A percentile compares a stretch with the other conserved stretches of the same genome.
These are phyloP conservation scores for Coccyzus lansbergi DNA, from an alignment of 2,797 vertebrate species.

Conservation along the genomic window DNA sequence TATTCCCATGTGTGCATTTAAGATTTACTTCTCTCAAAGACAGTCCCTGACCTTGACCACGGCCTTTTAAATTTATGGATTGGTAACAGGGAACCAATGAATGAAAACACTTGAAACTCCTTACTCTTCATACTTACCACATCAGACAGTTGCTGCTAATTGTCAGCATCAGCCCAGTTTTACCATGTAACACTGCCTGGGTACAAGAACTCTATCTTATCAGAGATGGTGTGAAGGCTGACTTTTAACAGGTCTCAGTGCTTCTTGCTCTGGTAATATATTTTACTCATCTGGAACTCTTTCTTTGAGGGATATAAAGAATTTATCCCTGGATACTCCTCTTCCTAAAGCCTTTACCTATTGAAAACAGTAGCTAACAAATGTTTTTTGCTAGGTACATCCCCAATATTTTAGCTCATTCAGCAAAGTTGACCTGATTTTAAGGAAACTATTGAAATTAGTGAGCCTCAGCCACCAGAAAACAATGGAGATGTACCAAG, in stretches of 20 bases:
- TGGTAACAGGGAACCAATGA: constrained; percentile 27
- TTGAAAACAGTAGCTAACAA: not conserved
- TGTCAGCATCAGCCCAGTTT: not conserved
- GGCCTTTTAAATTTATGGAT: constrained; percentile 38
- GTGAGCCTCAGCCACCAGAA: not conserved
- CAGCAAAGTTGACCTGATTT: not conserved
- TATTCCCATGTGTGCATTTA: not conserved
- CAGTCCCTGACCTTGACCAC: constrained; percentile 21
- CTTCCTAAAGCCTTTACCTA: not conserved
- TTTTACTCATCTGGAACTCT: not conserved
- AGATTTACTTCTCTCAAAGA: constrained; percentile 38
- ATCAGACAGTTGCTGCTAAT: not conserved
- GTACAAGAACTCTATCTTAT: not conserved
- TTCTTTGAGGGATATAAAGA: not conserved
- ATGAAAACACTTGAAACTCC: constrained; percentile 41
- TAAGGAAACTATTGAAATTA: not conserved
- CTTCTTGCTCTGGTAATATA: not conserved
- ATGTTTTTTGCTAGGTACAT: not conserved
- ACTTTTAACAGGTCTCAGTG: not conserved
- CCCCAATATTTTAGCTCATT: not conserved
- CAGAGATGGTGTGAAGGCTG: not conserved
- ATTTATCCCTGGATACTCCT: not conserved
- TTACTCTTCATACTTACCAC: not conserved
- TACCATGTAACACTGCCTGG: not conserved
- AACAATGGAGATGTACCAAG: not conserved